These are phyloP conservation scores for Sorex maritimensis DNA, from an alignment of 2,797 vertebrate genomes.

Conservation along the genomic window DNA sequence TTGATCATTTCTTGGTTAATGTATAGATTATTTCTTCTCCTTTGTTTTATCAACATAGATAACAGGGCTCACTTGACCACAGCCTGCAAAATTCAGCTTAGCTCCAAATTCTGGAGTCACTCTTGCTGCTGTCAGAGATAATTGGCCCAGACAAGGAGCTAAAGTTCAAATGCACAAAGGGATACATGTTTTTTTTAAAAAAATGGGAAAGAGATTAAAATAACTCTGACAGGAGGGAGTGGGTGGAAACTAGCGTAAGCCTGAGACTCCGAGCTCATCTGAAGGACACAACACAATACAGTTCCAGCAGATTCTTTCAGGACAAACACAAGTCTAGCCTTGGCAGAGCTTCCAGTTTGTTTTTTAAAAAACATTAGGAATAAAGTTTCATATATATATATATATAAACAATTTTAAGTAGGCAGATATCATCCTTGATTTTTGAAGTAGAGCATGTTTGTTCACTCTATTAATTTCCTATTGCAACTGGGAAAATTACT, in stretches of 20 bases:
- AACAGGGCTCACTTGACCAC: not conserved
- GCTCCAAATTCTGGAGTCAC: not conserved
- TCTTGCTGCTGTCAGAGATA: not conserved
- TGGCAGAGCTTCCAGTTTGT: not conserved
- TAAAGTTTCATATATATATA: not conserved
- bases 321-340: not conserved
- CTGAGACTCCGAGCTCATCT: not conserved
- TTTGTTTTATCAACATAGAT: not conserved
- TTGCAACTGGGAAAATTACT: not conserved
- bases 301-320: not conserved
- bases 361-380: conserved; percentile 10
- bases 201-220: not conserved
- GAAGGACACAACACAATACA: not conserved
- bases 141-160: not conserved
- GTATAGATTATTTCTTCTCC: not conserved
- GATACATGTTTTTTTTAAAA: not conserved
- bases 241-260: not conserved
- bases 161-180: not conserved
- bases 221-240: too few species aligned
- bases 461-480: not conserved
- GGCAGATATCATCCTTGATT: not conserved
- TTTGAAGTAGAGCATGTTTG: not conserved
- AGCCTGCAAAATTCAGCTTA: not conserved
- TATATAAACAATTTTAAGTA: conserved; percentile 19
- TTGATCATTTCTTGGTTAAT: not conserved